Evolutionary conservation across 1,140 invertebrate genomes (phyloP).

Genomic region (Parapsyche elsis): DNA sequence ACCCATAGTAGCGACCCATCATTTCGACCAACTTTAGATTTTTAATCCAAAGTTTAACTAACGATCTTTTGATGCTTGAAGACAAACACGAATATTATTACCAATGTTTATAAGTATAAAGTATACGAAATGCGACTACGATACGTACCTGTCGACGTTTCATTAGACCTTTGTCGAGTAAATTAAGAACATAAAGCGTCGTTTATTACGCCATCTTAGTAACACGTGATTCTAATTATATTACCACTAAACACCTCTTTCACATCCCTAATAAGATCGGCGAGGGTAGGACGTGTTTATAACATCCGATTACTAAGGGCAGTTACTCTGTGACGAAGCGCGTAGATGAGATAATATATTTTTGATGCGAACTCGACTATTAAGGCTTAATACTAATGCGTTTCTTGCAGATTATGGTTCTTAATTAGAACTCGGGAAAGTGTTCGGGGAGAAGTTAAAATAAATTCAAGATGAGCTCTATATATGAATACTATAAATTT

Average conservation of each 20-base stretch:
- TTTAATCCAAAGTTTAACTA: background rate
- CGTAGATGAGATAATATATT: constrained; percentile 12
- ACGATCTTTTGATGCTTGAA: too few species aligned
- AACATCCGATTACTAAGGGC: background rate
- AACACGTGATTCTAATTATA: constrained; percentile 28
- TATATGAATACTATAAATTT: too few species aligned
- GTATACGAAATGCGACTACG: background rate
- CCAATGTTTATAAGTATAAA: background rate
- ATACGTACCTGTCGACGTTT: background rate
- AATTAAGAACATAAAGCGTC: constrained; percentile 16
- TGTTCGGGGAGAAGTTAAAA: background rate
- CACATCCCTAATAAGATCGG: background rate
- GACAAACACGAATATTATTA: background rate
- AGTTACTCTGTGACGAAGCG: background rate
- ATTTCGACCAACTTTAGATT: background rate
- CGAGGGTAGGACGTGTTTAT: background rate
- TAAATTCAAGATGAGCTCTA: background rate
- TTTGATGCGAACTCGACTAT: constrained; percentile 1
- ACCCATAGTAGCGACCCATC: background rate
- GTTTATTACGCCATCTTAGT: constrained; percentile 11
- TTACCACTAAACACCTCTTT: constrained; percentile 25
- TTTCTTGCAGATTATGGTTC: background rate
- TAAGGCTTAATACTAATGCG: constrained; percentile 2
- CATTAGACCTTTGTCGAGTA: constrained; percentile 7
- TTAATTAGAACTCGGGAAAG: background rate